These are phyloP conservation scores for Agelaius phoeniceus DNA, from an alignment of 2,113 vertebrate genomes.

Conservation along the genomic window DNA sequence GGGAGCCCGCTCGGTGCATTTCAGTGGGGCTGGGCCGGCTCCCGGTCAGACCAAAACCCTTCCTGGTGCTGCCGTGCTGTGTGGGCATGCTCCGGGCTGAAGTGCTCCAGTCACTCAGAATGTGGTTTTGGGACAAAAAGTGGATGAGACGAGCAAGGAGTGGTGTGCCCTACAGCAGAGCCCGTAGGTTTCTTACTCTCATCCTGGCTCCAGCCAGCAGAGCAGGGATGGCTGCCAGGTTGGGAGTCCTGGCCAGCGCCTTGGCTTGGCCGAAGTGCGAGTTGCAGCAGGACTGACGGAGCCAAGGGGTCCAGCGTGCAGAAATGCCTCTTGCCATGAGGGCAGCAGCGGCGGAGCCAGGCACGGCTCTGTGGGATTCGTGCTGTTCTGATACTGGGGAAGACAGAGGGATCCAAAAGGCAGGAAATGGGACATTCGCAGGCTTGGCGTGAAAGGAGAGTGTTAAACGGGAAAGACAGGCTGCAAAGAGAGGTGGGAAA, in stretches of 20 bases:
- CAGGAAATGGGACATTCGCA: not conserved
- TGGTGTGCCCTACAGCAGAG: not conserved
- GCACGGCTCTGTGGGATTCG: fast-evolving
- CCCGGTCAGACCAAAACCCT: not conserved
- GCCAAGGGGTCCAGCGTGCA: not conserved
- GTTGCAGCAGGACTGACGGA: not conserved
- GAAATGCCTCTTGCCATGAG: not conserved
- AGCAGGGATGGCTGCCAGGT: fast-evolving
- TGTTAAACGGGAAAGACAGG: not conserved
- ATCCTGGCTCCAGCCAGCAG: not conserved
- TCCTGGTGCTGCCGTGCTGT: fast-evolving
- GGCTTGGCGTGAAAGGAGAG: not conserved
- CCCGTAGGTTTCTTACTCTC: not conserved
- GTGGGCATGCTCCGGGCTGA: not conserved
- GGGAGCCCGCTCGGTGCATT: not conserved
- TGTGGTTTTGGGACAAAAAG: not conserved
- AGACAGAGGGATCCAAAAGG: not conserved
- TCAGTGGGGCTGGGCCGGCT: not conserved
- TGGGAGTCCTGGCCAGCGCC: not conserved
- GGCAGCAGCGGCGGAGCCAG: not conserved
- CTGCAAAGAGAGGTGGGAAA: not conserved
- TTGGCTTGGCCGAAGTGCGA: fast-evolving
- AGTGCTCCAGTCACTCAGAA: not conserved
- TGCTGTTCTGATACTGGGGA: not conserved
- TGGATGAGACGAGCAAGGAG: not conserved